These are phyloP conservation scores for Bos indicus DNA, from an alignment of 2,113 vertebrate genomes.

Conservation along the genomic window DNA sequence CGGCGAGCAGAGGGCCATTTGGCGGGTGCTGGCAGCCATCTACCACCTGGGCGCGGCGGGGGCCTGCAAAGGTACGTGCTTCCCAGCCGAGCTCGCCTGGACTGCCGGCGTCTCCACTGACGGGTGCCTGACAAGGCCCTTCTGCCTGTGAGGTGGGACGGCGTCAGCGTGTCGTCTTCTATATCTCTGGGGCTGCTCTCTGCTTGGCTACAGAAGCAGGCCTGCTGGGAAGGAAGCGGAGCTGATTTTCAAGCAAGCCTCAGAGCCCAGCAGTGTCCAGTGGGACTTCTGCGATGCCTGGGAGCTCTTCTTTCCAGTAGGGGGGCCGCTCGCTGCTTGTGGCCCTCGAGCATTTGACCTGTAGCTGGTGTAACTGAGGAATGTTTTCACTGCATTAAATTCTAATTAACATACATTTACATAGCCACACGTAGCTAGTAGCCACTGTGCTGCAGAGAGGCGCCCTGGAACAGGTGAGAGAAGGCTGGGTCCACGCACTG, in stretches of 20 bases:
- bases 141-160: neutral
- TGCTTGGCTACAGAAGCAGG: neutral
- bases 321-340: accelerated
- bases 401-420: neutral
- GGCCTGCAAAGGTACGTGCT: slow-evolving; percentile 89
- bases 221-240: accelerated
- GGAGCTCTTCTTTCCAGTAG: accelerated
- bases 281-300: neutral
- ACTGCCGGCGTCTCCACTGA: neutral
- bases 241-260: neutral
- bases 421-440: accelerated
- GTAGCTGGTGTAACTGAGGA: accelerated
- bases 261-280: neutral
- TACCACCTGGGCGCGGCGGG: slow-evolving; percentile 94
- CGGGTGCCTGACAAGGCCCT: neutral
- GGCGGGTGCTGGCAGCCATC: slow-evolving; percentile 91
- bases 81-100: neutral
- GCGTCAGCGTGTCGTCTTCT: neutral
- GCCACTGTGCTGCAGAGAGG: neutral
- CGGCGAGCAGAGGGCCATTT: slow-evolving; percentile 88
- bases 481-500: accelerated
- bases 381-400: neutral
- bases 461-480: neutral
- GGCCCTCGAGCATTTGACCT: accelerated
- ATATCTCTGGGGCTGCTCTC: neutral